Evolutionary conservation across 2,888 invertebrate species (phyloP).

Genomic region (Euphydryas editha): DNA sequence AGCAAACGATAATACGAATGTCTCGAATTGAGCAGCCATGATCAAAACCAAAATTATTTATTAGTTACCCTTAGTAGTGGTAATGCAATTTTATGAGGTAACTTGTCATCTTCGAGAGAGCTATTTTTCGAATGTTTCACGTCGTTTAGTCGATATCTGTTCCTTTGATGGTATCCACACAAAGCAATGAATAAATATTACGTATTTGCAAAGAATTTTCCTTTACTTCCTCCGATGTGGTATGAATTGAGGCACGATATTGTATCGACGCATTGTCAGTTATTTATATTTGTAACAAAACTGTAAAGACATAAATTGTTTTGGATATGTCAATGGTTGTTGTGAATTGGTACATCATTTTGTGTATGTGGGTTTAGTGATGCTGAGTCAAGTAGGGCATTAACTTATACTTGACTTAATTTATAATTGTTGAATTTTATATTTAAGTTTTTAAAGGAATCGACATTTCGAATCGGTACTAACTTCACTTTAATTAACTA

Average conservation of each 20-base stretch:
- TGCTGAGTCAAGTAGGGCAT: too few species aligned
- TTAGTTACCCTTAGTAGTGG: slow-evolving; percentile 28
- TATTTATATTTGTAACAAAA: background rate
- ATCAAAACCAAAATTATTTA: background rate
- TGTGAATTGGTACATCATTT: too few species aligned
- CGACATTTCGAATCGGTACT: too few species aligned
- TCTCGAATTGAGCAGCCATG: background rate
- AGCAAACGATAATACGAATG: background rate
- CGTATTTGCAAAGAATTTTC: slow-evolving; percentile 28
- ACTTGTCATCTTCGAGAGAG: slow-evolving; percentile 64
- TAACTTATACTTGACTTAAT: too few species aligned
- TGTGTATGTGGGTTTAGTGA: too few species aligned
- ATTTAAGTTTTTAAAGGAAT: too few species aligned
- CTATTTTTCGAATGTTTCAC: slow-evolving; percentile 67
- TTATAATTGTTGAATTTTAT: too few species aligned
- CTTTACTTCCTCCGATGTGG: slow-evolving; percentile 10
- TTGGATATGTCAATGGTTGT: background rate
- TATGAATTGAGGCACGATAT: slow-evolving; percentile 8
- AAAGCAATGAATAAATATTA: slow-evolving; percentile 43
- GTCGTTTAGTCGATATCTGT: slow-evolving; percentile 66
- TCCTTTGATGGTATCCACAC: slow-evolving; percentile 60
- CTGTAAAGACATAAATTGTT: background rate
- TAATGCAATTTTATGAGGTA: slow-evolving; percentile 55
- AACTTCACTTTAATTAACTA: too few species aligned
- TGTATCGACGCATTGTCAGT: slow-evolving; percentile 1